Conservation (phyloP, 2,888 invertebrate genomes). For the Pinctada fucata region DNA sequence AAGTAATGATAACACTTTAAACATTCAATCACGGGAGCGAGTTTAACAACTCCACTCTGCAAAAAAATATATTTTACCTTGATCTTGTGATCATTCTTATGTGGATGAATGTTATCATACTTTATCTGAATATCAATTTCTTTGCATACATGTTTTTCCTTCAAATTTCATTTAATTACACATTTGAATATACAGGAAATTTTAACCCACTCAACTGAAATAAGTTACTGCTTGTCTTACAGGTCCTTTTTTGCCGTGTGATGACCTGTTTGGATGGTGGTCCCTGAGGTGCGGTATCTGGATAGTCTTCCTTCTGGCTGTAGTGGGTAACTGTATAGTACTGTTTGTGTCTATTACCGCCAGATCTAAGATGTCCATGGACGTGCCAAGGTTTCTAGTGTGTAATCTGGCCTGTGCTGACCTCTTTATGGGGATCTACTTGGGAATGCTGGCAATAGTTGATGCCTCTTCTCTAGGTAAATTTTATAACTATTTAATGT, state of each 20-base stretch:
- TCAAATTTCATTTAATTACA: too few relatives aligned
- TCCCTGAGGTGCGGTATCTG: conserved; percentile 96
- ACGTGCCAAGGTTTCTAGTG: conserved; percentile 96
- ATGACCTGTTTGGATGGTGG: conserved; percentile 98
- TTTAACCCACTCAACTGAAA: too few relatives aligned
- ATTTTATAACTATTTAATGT: not conserved
- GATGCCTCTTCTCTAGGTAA: conserved; percentile 92
- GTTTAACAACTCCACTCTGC: too few relatives aligned
- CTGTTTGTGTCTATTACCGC: conserved; percentile 95
- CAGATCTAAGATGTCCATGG: conserved; percentile 88
- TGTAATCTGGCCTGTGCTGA: conserved; percentile 98
- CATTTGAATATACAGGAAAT: too few relatives aligned
- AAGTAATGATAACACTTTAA: too few relatives aligned
- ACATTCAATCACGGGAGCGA: too few relatives aligned
- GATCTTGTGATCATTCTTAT: too few relatives aligned
- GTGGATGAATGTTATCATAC: too few relatives aligned
- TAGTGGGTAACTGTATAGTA: conserved; percentile 96
- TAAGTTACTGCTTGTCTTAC: conserved; percentile 38
- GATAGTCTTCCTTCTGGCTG: conserved; percentile 95
- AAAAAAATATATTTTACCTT: too few relatives aligned
- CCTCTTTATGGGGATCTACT: conserved; percentile 97
- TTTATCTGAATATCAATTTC: too few relatives aligned
- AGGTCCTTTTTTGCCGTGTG: conserved; percentile 96
- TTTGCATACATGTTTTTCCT: too few relatives aligned
- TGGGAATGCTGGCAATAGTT: conserved; percentile 95